Base-by-base conservation (phyloP, 2,888 invertebrate genomes). In the Dyspetes luteomarginatus region DNA sequence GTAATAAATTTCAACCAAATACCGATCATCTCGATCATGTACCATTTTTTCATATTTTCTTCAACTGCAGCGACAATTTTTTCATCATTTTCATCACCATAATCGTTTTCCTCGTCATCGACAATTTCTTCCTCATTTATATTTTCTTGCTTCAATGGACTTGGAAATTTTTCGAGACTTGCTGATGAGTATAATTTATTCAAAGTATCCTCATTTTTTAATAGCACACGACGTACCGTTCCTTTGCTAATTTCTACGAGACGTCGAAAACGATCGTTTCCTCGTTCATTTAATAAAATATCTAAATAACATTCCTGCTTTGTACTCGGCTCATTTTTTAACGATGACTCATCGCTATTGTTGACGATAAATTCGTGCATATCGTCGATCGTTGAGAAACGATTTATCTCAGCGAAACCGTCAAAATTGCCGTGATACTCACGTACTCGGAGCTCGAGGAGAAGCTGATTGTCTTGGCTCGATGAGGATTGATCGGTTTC, bases 21-120 rank as follows among this genome's bases (percentile, higher is more conserved):
- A 48, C 85, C 85, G 74, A 85, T 82, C 71, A 84, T 77, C 60
- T 85, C 85, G 74, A 85, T 84, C 85, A 85, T 84, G 72, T 85
- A 85, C 85, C 85, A 85, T 58, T 75, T 62, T 48, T 84, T 85
- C 82, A 85, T 85, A 45, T 82, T 85, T 50, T 82, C 78, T 48
- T 84, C 80, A 36, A 84, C 68, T 60, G 76, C 77, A 5, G 50
- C 58, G 15, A 77, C 55, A 9, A 60, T 41, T n/a, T 45, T 50
- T 45, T 77, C 69, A 5, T 78, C 78, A 36, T 55, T 43, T 24
- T 68, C 52, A n/a, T 73, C 56, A 15, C 28, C 56, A 4, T 64
- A 24, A 12, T 82, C 79, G 12, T 55, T 75, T 7, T 77, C 77
- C 0, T 80, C 82, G 4, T 75, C 75, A 7, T 75, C 55, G 28